Evolutionary conservation across 2,797 vertebrate genomes (phyloP).

Genomic region (Gobio occitaniae): DNA sequence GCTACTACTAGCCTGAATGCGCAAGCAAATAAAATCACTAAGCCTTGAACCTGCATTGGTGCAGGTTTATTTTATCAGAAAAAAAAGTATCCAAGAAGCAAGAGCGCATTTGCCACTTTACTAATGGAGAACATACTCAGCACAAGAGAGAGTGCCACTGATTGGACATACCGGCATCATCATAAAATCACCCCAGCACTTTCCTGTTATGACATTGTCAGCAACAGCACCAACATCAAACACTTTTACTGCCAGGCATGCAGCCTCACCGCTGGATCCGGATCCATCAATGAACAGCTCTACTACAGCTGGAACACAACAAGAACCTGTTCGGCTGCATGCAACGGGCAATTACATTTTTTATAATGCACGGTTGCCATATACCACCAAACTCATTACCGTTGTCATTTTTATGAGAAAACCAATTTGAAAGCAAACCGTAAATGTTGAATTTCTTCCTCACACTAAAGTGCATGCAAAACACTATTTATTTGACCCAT

Average conservation of each 20-base stretch:
- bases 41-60: conserved; percentile 29
- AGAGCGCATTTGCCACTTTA: conserved; percentile 31
- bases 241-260: conserved; percentile 13
- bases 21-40: neutral
- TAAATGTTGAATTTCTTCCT: neutral
- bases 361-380: neutral
- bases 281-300: conserved; percentile 22
- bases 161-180: conserved; percentile 48
- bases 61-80: conserved; percentile 2
- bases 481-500: neutral
- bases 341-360: neutral
- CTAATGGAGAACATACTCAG: conserved; percentile 58
- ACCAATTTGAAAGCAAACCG: neutral
- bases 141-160: conserved; percentile 42
- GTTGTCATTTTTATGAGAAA: neutral
- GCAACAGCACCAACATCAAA: conserved; percentile 37
- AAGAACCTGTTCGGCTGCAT: neutral
- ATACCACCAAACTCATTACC: neutral
- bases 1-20: neutral
- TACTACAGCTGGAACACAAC: conserved; percentile 2
- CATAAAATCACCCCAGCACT: conserved; percentile 38
- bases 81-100: conserved; percentile 4
- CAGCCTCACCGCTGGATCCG: conserved; percentile 2
- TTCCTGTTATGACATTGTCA: conserved; percentile 46
- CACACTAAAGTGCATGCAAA: neutral